Evolutionary conservation across 2,888 invertebrate genomes (phyloP), one percentile per base, ranked within the genome.

Genomic region (Agrochola macilenta): DNA sequence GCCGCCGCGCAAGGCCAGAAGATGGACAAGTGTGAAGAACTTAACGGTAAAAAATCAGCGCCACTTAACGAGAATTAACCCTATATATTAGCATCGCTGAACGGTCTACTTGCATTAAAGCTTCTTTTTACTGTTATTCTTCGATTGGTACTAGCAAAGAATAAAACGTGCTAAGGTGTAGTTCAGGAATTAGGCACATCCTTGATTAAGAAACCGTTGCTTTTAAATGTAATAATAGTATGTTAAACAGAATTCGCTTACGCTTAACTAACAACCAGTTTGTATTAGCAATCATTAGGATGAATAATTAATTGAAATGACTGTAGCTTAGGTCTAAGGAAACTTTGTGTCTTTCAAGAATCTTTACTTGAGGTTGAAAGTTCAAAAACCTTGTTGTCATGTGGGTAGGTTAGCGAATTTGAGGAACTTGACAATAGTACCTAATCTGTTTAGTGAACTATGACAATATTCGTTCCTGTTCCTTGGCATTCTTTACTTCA

Each of bases 1-100:
- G 98, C 98, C 43, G 98, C 98, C 63, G 97, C 97, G 73, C 98
- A 98, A 93, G 98, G 98, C 68, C 97, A 98, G 93, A 99, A 99
- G 96, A 97, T 98, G 93, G 98, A 99, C 95, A 97, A 98, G 85
- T 97, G 97, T 90, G 98, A 98, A 89, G 98, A 98, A 91, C 96
- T 98, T 81, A 97, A 97, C 89, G 98, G 98, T 93, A 97, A 89
- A 54, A 73, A 70, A 78, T 58, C 65, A 83, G 60, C 30, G 68
- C 70, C 77, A 79, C 69, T 84, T 82, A 80, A 78, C 76, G 52
- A 79, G 43, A 87, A 81, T 87, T 80, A 77, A 70, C 70, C 65
- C 71, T 69, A 84, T n/a, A n/a, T n/a, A n/a, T 84, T 88, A 84
- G 74, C 77, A 82, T 35, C 26, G 65, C 60, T 65, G 64, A 79